A percentile compares a stretch with the other conserved stretches of the same genome.
Conservation (phyloP, 2,113 vertebrate species). For the Mus spicilegus region DNA sequence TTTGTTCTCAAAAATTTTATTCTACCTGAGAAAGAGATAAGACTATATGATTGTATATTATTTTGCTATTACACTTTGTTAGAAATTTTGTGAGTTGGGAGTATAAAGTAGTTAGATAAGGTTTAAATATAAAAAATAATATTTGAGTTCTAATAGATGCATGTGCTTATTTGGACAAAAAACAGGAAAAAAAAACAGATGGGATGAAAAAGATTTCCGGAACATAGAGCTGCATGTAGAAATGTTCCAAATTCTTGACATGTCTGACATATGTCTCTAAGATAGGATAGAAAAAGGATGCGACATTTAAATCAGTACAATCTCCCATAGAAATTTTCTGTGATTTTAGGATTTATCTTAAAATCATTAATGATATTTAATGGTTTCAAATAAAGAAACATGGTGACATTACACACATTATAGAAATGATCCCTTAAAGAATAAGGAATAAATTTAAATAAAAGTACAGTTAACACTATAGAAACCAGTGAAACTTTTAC, state of each 20-base stretch:
- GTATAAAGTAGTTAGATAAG: neutral
- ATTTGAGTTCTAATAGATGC: neutral
- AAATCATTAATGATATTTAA: neutral
- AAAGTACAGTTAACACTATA: neutral
- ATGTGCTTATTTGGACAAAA: neutral
- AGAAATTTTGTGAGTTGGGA: neutral
- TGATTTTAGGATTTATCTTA: neutral
- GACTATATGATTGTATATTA: neutral
- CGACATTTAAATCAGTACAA: neutral
- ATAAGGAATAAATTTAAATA: neutral
- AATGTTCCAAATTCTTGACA: neutral
- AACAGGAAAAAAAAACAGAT: neutral
- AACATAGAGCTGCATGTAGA: neutral
- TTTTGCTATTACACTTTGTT: neutral
- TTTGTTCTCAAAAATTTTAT: neutral
- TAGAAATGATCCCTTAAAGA: neutral
- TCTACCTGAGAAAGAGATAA: neutral
- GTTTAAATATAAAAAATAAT: slow-evolving; percentile 8
- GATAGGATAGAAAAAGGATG: neutral
- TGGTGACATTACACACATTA: neutral
- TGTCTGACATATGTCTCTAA: neutral
- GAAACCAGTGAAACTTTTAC: neutral
- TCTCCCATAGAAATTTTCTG: neutral
- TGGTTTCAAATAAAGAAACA: neutral
- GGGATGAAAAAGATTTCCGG: neutral